phyloP scores from a whole-genome alignment of 2,888 invertebrate species.

The Andrena trimmerana region DNA sequence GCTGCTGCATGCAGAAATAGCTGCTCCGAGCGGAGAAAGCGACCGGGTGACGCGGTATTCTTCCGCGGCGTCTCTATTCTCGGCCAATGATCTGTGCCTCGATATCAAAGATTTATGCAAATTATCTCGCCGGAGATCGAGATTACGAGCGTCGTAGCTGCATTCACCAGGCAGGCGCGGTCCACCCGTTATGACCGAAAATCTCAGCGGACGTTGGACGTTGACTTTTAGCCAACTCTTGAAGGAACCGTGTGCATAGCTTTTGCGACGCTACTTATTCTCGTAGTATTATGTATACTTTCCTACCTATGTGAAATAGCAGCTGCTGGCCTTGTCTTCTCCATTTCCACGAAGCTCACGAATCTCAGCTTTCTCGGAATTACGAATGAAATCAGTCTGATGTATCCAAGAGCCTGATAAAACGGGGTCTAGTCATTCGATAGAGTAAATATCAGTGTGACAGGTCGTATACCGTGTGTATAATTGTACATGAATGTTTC shows the following conservation, averaged over 20 bases:
- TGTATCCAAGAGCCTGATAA: not conserved
- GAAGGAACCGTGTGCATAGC: not conserved
- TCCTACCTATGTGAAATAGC: conserved; percentile 39
- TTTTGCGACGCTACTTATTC: conserved; percentile 18
- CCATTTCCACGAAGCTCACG: not conserved
- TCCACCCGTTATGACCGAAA: not conserved
- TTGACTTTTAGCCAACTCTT: conserved; percentile 41
- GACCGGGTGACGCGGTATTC: conserved; percentile 77
- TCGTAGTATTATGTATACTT: conserved; percentile 14
- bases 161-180: not conserved
- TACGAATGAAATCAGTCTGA: not conserved
- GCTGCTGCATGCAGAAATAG: conserved; percentile 69
- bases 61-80: conserved; percentile 74
- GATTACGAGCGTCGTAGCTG: not conserved
- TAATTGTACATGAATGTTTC: not conserved
- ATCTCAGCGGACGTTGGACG: not conserved
- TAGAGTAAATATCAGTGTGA: not conserved
- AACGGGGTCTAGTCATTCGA: not conserved
- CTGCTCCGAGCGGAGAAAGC: conserved; percentile 75
- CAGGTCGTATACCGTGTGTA: conserved; percentile 14
- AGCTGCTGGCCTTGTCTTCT: conserved; percentile 13
- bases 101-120: conserved; percentile 46
- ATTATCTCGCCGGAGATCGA: conserved; percentile 26
- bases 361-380: not conserved
- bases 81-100: conserved; percentile 49